Conservation (phyloP, 2,113 vertebrate genomes). For the Anhinga anhinga region DNA sequence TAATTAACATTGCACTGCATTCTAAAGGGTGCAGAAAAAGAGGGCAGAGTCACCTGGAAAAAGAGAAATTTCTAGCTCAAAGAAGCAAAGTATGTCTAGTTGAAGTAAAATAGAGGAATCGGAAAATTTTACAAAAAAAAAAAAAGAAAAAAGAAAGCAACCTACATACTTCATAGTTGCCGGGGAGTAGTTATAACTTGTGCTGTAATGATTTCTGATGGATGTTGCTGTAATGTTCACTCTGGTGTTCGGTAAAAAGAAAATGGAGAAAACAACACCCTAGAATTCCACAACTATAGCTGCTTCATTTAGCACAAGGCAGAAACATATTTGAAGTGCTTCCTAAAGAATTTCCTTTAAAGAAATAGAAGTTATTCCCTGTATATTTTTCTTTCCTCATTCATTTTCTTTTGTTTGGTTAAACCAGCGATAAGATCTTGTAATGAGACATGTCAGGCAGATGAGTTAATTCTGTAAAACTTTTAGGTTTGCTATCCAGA, state of each 20-base stretch:
- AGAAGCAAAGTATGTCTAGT: neutral
- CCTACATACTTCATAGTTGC: neutral
- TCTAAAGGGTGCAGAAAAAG: neutral
- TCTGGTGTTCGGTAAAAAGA: conserved; percentile 14
- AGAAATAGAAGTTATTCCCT: neutral
- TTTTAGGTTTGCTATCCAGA: neutral
- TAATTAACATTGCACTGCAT: neutral
- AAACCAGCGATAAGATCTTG: neutral
- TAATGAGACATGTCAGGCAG: neutral
- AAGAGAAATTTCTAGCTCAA: conserved; percentile 24
- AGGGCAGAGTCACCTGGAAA: neutral
- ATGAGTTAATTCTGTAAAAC: conserved; percentile 17
- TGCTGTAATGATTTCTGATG: conserved; percentile 41
- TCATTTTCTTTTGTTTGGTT: neutral
- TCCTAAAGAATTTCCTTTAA: neutral
- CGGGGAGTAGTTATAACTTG: conserved; percentile 33
- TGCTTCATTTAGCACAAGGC: neutral
- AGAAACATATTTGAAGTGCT: neutral
- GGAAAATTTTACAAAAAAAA: neutral
- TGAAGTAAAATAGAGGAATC: conserved; percentile 32
- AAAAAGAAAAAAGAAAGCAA: neutral
- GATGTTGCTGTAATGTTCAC: conserved; percentile 32
- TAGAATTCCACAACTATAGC: conserved; percentile 2
- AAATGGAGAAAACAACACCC: neutral
- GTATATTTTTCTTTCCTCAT: neutral